Evolutionary conservation across 1,140 invertebrate genomes (phyloP), one percentile per base, ranked within the genome.

Genomic region (Microplitis mediator): DNA sequence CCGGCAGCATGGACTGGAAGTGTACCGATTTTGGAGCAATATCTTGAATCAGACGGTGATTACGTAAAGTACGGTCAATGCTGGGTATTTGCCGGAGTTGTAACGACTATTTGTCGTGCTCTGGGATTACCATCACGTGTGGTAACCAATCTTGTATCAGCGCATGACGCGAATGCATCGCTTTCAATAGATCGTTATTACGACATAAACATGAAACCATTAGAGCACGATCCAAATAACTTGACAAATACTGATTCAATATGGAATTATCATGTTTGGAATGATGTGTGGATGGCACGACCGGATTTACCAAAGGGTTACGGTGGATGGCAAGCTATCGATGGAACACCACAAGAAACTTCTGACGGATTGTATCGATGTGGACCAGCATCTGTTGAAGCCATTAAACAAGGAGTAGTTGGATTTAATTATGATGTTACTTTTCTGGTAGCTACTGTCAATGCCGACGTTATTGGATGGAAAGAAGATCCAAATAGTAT

Each of bases 241-340:
- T 39, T 31, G 6, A 61, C 36, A 64, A 79, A 79, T 13, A 2
- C 36, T 9, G 84, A 86, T 31, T 81, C 84, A 0, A 82, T 86
- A 73, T 90, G 89, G 92, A 92, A 93, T 79, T 93, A 91, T 77
- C 92, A 93, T 79, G 91, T 92, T 0, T 93, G 92, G 92, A 92
- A 91, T 77, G 92, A 93, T n/a, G 90, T 89, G 6, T 93, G 91
- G 91, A 91, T 92, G 87, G 85, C 86, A 4, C 81, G 92, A n/a
- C 89, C 89, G 0, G 92, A 92, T 78, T 81, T 93, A 11, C 83
- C 84, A 0, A 81, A 78, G 31, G 91, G 91, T 1, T 88, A 87
- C 60, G 86, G 81, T 5, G 91, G 91, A 0, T 92, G 91, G 91
- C 91, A 92, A 74, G 90, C 89, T 0, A 89, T 91, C 74, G 91